These are phyloP conservation scores for Synergus umbraculus DNA, from an alignment of 2,888 invertebrate genomes.

Conservation along the genomic window DNA sequence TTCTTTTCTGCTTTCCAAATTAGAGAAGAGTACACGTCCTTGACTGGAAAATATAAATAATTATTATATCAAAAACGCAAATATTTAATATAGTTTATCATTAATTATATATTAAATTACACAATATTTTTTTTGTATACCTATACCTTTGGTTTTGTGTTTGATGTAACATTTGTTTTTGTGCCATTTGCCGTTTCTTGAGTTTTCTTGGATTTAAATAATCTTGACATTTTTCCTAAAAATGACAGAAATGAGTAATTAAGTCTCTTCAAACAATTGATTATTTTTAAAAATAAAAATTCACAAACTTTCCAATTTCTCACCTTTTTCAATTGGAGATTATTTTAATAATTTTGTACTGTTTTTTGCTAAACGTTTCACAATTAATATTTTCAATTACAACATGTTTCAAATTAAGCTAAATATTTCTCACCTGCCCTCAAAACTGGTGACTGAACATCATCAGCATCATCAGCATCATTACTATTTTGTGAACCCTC, in stretches of 20 bases:
- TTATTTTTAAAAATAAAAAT: background rate
- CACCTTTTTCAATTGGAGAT: background rate
- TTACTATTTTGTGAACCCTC: conserved; percentile 70
- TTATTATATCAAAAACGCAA: background rate
- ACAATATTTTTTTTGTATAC: background rate
- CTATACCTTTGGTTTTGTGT: conserved; percentile 65
- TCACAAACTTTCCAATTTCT: background rate
- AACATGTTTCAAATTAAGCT: no score
- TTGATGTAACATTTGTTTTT: conserved; percentile 54
- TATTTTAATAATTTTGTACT: no score
- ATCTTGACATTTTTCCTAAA: conserved; percentile 66
- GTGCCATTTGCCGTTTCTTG: conserved; percentile 64
- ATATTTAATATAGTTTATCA: background rate
- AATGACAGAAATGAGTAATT: background rate
- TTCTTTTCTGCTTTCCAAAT: conserved; percentile 47
- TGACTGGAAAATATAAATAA: conserved; percentile 57
- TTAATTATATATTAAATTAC: no score
- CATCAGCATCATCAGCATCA: conserved; percentile 68
- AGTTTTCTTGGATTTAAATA: conserved; percentile 64
- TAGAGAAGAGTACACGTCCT: conserved; percentile 68
- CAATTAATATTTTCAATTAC: background rate
- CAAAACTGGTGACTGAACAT: conserved; percentile 64
- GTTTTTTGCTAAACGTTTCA: background rate
- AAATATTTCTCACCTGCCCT: conserved; percentile 58
- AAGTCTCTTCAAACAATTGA: background rate